Evolutionary conservation across 2,113 vertebrate species (phyloP).

Genomic region (Silurus meridionalis): DNA sequence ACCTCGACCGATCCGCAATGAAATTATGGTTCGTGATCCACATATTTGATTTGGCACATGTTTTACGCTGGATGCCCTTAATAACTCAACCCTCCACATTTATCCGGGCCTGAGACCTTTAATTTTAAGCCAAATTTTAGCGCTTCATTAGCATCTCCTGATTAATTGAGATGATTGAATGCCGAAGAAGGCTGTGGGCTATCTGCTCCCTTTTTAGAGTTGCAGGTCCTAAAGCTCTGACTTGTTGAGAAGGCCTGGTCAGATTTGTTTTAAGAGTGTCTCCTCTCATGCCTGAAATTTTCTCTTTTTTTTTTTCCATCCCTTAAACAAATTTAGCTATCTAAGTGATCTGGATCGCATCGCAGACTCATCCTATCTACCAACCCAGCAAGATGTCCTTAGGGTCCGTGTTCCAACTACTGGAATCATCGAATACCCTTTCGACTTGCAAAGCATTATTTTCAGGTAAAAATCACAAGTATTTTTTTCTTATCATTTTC

Average conservation of each 20-base stretch:
- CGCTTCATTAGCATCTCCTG: background rate
- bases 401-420: slow-evolving; percentile 96
- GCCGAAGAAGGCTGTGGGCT: slow-evolving; percentile 11
- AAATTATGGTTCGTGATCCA: too few relatives aligned
- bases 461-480: slow-evolving; percentile 83
- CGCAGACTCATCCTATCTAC: slow-evolving; percentile 88
- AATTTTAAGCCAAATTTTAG: too few relatives aligned
- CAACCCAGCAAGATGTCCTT: slow-evolving; percentile 97
- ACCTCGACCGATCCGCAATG: too few relatives aligned
- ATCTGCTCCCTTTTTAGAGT: background rate
- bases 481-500: background rate
- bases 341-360: slow-evolving; percentile 96
- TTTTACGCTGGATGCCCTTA: too few relatives aligned
- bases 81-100: too few relatives aligned
- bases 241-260: background rate
- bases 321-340: slow-evolving; percentile 78
- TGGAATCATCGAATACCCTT: slow-evolving; percentile 98
- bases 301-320: slow-evolving; percentile 57
- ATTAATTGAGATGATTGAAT: background rate
- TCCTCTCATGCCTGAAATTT: slow-evolving; percentile 65
- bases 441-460: slow-evolving; percentile 99
- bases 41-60: too few relatives aligned
- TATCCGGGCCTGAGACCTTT: too few relatives aligned
- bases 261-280: slow-evolving; percentile 50
- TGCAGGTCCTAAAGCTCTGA: background rate